Base-by-base conservation (phyloP, 2,797 vertebrate genomes). In the Malurus leucopterus region DNA sequence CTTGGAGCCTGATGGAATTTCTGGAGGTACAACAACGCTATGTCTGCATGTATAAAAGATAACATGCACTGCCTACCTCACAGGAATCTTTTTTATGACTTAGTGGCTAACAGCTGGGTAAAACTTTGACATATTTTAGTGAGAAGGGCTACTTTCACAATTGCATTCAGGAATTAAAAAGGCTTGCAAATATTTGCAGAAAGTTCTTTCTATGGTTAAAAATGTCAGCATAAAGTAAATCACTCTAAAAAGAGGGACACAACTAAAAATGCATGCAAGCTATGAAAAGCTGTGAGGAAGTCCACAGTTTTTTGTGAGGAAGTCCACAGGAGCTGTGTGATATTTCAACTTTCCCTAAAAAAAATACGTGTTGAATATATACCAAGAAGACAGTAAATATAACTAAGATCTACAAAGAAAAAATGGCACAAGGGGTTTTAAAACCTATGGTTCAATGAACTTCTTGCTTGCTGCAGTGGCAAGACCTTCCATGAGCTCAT, bases 21-120 rank as follows among this genome's bases (percentile, higher is more conserved):
- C 89, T 79, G 95, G 93, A 81, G 80, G 40, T 95, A 91, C 85
- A 92, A 91, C 57, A 75, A 29, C 29, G 63, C 79, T 84, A 27
- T 81, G 82, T 65, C 87, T 82, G 71, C 90, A 91, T 86, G 65
- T 94, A 93, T 95, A 92, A 95, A 95, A 93, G 92, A 94, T 89
- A 93, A 93, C 87, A 88, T 13, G 68, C 61, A 55, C 83, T 90
- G 76, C 43, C 64, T 86, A 79, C 64, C 68, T 86, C 80, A 71
- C 64, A 90, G 74, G 61, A 89, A 86, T 79, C 64, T 79, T 84
- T 77, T 84, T 84, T 61, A 71, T 79, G 53, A 79, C 58, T 84
- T 88, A 68, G 79, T 72, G 79, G 59, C 73, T 86, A 95, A 70
- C 38, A 73, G 57, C 50, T 58, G 38, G 46, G 67, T 72, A 79